A percentile compares a stretch with the other conserved stretches of the same genome.
Conservation (phyloP, 2,888 invertebrate genomes). For the Orchesellides sinensis region DNA sequence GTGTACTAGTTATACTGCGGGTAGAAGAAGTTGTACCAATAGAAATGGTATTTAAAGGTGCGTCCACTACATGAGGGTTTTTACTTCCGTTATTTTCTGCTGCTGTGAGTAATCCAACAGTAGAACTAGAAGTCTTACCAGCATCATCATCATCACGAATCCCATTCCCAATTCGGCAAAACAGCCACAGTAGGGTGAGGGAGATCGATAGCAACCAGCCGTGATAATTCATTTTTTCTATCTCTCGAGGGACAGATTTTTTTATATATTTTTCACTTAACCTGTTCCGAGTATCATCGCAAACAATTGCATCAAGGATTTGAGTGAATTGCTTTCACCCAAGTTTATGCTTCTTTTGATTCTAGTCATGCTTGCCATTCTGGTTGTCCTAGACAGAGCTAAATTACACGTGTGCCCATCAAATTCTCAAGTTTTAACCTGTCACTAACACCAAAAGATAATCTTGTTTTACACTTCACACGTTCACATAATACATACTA, state of each 20-base stretch:
- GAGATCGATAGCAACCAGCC: conserved; percentile 62
- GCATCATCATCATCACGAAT: conserved; percentile 33
- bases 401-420: conserved; percentile 24
- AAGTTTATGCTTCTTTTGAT: conserved; percentile 11
- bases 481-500: too few relatives aligned
- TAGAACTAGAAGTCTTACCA: not conserved
- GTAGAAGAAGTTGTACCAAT: not conserved
- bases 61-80: conserved; percentile 37
- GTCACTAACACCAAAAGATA: too few relatives aligned
- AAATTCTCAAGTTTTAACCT: conserved; percentile 19
- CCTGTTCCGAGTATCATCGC: conserved; percentile 44
- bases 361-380: conserved; percentile 49
- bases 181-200: conserved; percentile 52
- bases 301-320: conserved; percentile 46
- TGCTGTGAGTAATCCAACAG: not conserved
- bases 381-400: not conserved
- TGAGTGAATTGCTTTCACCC: conserved; percentile 28
- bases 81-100: conserved; percentile 35
- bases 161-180: conserved; percentile 62
- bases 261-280: conserved; percentile 55
- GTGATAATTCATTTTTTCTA: conserved; percentile 33
- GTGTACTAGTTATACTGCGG: conserved; percentile 1
- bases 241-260: conserved; percentile 18
- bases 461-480: too few relatives aligned
- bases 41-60: conserved; percentile 12